phyloP scores from a whole-genome alignment of 1,140 invertebrate species.

The Aricia agestis region DNA sequence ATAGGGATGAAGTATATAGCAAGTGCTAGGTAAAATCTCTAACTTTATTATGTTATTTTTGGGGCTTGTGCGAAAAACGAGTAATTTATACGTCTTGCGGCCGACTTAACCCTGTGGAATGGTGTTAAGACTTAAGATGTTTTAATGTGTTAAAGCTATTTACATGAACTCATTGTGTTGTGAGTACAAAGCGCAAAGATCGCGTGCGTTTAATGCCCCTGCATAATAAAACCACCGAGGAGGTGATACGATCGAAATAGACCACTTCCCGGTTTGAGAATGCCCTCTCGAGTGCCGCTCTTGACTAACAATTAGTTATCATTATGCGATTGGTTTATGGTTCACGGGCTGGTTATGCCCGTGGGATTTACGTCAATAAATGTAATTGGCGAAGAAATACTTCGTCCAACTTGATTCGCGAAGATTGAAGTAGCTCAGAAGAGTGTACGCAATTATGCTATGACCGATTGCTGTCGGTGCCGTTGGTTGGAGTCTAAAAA shows the following conservation, averaged over 20 bases:
- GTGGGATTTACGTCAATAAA: neutral
- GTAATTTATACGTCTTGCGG: neutral
- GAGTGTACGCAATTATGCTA: no score
- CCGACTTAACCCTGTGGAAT: neutral
- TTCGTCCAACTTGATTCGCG: neutral
- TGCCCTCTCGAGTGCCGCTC: slow-evolving; percentile 9
- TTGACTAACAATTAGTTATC: slow-evolving; percentile 3
- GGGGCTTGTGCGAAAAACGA: no score
- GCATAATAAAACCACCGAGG: slow-evolving; percentile 9
- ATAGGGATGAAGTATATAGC: no score
- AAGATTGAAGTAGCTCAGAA: no score
- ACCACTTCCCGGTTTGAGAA: slow-evolving; percentile 22
- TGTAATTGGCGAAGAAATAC: neutral
- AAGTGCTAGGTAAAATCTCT: no score
- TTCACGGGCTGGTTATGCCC: neutral
- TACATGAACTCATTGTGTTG: slow-evolving; percentile 10
- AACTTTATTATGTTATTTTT: no score
- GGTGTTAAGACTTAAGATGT: slow-evolving; percentile 10
- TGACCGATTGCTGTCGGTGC: no score
- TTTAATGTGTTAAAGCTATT: slow-evolving; percentile 7
- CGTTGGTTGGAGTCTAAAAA: no score
- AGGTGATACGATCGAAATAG: slow-evolving; percentile 25
- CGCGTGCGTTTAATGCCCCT: slow-evolving; percentile 17
- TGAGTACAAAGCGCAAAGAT: slow-evolving; percentile 17
- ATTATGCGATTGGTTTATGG: slow-evolving; percentile 5